A percentile compares a stretch with the other conserved stretches of the same genome.
Evolutionary conservation across 2,113 vertebrate species (phyloP).

Genomic region (Sigmodon hispidus): DNA sequence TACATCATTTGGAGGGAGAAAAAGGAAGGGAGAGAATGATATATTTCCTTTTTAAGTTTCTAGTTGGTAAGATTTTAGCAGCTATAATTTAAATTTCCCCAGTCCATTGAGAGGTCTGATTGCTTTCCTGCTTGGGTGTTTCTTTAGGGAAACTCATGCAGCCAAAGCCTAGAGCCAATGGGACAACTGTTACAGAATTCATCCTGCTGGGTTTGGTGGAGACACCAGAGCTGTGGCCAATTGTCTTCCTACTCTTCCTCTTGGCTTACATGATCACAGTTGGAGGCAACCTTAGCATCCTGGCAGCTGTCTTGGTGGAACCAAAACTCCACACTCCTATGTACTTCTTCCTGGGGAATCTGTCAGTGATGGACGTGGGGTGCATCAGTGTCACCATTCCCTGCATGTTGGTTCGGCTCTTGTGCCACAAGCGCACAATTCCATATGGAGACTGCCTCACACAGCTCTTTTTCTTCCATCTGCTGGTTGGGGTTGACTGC

Average conservation of each 20-base stretch:
- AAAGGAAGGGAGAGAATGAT: not conserved
- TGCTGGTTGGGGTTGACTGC: conserved; percentile 58
- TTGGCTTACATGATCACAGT: conserved; percentile 58
- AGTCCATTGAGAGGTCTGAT: not conserved
- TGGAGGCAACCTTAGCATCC: conserved; percentile 83
- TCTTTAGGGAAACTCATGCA: conserved; percentile 55
- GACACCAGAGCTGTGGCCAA: conserved; percentile 25
- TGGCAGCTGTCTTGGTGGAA: conserved; percentile 76
- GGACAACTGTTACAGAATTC: conserved; percentile 62
- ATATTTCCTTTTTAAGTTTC: not conserved
- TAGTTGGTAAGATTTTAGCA: not conserved
- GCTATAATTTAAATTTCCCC: no score
- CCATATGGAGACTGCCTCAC: conserved; percentile 80
- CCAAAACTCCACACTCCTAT: conserved; percentile 81
- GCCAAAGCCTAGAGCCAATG: conserved; percentile 10
- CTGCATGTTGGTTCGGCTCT: conserved; percentile 75
- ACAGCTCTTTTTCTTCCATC: conserved; percentile 83
- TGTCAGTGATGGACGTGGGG: conserved; percentile 84
- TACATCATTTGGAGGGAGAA: not conserved
- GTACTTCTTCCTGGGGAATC: conserved; percentile 86
- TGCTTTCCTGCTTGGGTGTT: not conserved
- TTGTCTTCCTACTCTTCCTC: conserved; percentile 78
- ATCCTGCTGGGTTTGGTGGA: conserved; percentile 21
- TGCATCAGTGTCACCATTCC: conserved; percentile 81
- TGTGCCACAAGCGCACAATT: conserved; percentile 61